Evolutionary conservation across 2,797 vertebrate species (phyloP), one percentile per base, ranked within the genome.

Genomic region (Paratrypauchen microcephalus): DNA sequence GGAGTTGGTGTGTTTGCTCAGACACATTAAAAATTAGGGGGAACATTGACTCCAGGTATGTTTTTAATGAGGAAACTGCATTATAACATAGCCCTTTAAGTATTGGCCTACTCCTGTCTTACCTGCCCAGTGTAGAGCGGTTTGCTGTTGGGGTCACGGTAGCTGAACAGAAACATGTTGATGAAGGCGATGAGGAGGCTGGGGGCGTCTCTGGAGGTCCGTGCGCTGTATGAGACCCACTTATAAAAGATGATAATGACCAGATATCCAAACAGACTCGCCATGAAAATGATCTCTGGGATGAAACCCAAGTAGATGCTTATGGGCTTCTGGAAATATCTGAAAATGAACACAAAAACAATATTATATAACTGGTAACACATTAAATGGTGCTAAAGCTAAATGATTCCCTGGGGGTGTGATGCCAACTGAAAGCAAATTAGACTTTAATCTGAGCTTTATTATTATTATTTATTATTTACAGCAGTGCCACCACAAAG

Each of bases 121-220:
- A 36, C 98, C 96, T 99, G 98, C 73, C 97, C 98, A 16, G 75
- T 93, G 77, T 99, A 99, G 12, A 99, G 94, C 76, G 93, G 94
- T 48, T 92, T 89, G 74, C 76, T 88, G 21, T 76, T 92, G 52
- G 92, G 86, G 70, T 98, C 96, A 0, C 50, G 80, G 75, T 98
- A 98, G 88, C 90, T 97, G 88, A 99, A 99, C 52, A 99, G 94
- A 86, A 97, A 99, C 98, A 99, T 99, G 90, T 99, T 99, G 83
- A 99, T 99, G 68, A 99, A 99, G 78, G 97, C 94, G 56, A 99
- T 99, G 80, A 99, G 94, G 66, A 99, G 94, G 74, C 97, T 99
- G 0, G 98, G 98, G 3, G 98, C 97, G 0, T 92, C 89, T 83
- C 72, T 93, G 4, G 98, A 99, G 0, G 80, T 94, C 21, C 12